These are phyloP conservation scores for Dendronephthya gigantea DNA, from an alignment of 64 coral and sea anemone species.

Conservation along the genomic window DNA sequence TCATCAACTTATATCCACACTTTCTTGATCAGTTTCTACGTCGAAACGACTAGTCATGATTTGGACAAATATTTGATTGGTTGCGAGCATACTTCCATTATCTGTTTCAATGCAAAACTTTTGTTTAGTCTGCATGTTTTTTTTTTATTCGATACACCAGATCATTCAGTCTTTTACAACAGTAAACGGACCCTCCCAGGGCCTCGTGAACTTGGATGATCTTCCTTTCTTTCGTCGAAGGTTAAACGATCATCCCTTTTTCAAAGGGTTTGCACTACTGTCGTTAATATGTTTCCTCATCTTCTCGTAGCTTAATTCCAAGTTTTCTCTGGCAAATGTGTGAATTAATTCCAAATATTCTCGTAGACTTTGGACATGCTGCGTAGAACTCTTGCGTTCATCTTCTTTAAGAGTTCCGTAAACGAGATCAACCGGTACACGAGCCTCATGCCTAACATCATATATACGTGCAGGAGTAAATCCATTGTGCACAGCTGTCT, in stretches of 20 bases:
- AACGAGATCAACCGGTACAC: slow-evolving; percentile 10
- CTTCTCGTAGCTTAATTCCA: background rate
- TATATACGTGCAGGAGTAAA: background rate
- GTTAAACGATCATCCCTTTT: slow-evolving; percentile 21
- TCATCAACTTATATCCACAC: too few relatives aligned
- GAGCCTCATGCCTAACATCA: background rate
- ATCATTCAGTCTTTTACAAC: slow-evolving; percentile 16
- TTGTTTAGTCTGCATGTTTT: background rate
- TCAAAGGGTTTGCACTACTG: background rate
- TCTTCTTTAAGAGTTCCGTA: background rate
- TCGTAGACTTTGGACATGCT: slow-evolving; percentile 12
- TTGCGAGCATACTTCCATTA: slow-evolving; percentile 14
- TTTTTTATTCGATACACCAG: slow-evolving; percentile 32
- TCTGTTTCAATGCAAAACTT: slow-evolving; percentile 25
- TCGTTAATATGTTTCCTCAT: slow-evolving; percentile 25
- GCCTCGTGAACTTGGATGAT: slow-evolving; percentile 20
- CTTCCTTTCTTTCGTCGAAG: slow-evolving; percentile 28
- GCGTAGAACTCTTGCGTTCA: too few relatives aligned
- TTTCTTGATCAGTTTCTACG: too few relatives aligned
- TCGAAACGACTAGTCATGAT: too few relatives aligned
- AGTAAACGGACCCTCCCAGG: too few relatives aligned
- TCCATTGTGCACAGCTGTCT: background rate
- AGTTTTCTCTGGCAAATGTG: slow-evolving; percentile 26
- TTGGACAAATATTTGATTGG: background rate
- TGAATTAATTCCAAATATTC: slow-evolving; percentile 10